phyloP scores from a whole-genome alignment of 2,888 invertebrate genomes.

The Coremacera marginata region DNA sequence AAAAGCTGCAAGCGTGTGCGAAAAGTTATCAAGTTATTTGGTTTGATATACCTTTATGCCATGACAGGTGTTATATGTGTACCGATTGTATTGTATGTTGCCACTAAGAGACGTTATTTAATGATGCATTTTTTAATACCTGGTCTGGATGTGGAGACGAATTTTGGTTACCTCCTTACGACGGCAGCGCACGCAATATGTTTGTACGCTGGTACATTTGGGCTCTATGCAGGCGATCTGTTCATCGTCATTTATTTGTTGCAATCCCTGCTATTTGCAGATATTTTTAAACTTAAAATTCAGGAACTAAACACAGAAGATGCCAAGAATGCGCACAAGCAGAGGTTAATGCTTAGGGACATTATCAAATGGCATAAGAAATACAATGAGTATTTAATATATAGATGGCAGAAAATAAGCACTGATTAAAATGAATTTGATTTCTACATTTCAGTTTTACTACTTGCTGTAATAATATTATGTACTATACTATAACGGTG shows the following conservation, averaged over 20 bases:
- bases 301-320: not conserved
- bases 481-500: constrained; percentile 37
- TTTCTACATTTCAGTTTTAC: constrained; percentile 48
- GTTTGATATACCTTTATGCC: not conserved
- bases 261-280: constrained; percentile 4
- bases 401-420: no score
- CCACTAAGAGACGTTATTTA: constrained; percentile 16
- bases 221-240: constrained; percentile 40
- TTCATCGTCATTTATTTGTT: constrained; percentile 31
- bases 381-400: constrained; percentile 7
- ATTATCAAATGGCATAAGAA: constrained; percentile 20
- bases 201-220: constrained; percentile 35
- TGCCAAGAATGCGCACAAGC: not conserved
- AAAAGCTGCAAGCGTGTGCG: constrained; percentile 32
- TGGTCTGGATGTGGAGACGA: constrained; percentile 28
- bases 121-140: constrained; percentile 41
- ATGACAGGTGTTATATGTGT: not conserved
- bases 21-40: constrained; percentile 28
- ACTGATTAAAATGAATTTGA: not conserved
- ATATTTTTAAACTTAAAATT: constrained; percentile 30
- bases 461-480: constrained; percentile 47
- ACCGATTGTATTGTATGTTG: not conserved
- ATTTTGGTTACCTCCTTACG: constrained; percentile 24
- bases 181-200: constrained; percentile 21
- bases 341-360: not conserved